Conservation (phyloP, 2,113 vertebrate species). For the Corynorhinus townsendii region DNA sequence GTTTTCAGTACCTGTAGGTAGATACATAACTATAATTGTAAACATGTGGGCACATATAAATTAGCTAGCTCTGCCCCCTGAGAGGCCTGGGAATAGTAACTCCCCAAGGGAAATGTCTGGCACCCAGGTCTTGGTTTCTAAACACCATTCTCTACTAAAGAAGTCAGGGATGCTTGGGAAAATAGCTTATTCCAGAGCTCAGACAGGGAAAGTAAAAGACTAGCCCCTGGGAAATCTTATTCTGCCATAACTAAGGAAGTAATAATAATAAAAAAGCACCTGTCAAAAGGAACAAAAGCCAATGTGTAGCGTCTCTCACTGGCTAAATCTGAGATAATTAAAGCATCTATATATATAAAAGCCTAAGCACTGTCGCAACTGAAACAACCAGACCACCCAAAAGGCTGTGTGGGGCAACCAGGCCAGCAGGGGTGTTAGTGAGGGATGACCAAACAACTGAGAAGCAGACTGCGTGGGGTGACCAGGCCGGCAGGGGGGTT, state of each 20-base stretch:
- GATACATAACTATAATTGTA: neutral
- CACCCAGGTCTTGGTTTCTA: neutral
- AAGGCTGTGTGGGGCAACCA: no score
- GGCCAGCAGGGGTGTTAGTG: no score
- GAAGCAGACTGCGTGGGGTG: no score
- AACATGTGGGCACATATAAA: neutral
- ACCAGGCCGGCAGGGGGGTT: no score
- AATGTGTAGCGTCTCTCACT: neutral
- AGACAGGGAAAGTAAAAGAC: neutral
- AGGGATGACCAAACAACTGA: no score
- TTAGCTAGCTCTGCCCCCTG: neutral
- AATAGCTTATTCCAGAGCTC: neutral
- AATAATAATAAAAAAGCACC: neutral
- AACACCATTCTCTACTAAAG: neutral
- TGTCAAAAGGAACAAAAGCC: neutral
- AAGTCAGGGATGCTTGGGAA: neutral
- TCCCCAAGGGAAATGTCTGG: neutral
- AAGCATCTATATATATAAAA: neutral
- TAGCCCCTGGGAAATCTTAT: neutral
- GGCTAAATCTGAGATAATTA: neutral
- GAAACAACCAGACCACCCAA: no score
- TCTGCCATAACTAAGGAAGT: neutral
- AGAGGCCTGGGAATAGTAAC: neutral
- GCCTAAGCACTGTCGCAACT: no score
- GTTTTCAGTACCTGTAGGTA: neutral